Conservation (phyloP, 2,797 vertebrate species). For the Hypotaenidia okinawae region DNA sequence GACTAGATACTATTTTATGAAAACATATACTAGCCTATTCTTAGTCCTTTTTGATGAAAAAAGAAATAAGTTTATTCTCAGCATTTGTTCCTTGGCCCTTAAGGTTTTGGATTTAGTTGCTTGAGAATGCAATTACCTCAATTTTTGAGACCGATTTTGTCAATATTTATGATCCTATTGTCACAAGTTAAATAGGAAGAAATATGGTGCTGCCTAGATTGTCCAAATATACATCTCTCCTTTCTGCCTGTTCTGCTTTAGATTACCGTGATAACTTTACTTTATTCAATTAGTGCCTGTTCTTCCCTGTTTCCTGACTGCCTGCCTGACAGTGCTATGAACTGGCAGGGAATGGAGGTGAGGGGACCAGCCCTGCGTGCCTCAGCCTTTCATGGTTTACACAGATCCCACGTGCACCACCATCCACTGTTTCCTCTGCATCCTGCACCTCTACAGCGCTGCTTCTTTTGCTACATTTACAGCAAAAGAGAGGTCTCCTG, state of each 20-base stretch:
- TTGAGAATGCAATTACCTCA: not conserved
- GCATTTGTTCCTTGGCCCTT: not conserved
- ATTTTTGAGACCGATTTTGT: not conserved
- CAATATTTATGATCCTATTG: not conserved
- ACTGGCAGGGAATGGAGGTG: not conserved
- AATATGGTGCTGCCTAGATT: not conserved
- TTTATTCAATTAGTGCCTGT: not conserved
- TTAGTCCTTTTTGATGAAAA: not conserved
- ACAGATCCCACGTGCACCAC: not conserved
- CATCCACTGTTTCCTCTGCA: not conserved
- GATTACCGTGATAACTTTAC: not conserved
- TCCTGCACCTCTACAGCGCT: not conserved
- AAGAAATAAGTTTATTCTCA: not conserved
- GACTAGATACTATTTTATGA: not conserved
- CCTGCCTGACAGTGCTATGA: not conserved
- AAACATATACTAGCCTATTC: not conserved
- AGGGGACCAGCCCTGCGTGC: accelerated
- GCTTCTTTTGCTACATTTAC: not conserved
- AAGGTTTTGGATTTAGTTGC: not conserved
- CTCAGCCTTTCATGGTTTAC: not conserved
- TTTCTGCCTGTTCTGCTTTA: not conserved
- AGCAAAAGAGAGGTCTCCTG: not conserved
- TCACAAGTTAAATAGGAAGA: not conserved
- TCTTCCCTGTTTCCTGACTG: not conserved
- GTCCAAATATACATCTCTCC: not conserved